Base-by-base conservation (phyloP, 2,888 invertebrate genomes). In the Drosophila fulvimacula region DNA sequence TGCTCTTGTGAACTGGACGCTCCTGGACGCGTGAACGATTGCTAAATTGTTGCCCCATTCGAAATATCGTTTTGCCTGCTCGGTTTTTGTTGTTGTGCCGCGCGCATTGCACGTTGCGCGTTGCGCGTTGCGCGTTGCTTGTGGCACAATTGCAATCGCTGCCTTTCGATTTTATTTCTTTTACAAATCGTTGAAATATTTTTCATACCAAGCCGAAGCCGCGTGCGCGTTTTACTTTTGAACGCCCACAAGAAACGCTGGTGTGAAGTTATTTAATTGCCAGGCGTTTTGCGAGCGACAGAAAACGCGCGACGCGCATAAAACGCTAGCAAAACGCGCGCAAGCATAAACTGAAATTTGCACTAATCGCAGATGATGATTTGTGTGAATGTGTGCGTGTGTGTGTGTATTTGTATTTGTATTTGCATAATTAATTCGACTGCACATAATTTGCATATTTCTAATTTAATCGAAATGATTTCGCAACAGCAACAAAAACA, bases 181-280 rank as follows among this genome's bases (percentile, higher is more conserved):
- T 81, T 80, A 90, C 89, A 89, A 90, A 89, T 88, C 82, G 88
- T 66, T 73, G 77, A 78, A 89, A 84, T 83, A 88, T 85, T 81
- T 90, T 76, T 85, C 70, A 87, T 60, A 72, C n/a, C 49, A 21
- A 39, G 30, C 46, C 79, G 70, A 77, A 70, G 79, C 82, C 76
- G 88, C 85, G 78, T 79, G 52, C 36, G 83, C 88, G 82, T 78
- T 89, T 87, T 70, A 76, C 63, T 83, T 80, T 83, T 72, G 55
- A 75, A 79, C 89, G 85, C 88, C 86, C 76, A 69, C 70, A 53
- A 74, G 60, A 38, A 68, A 58, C 56, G 75, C 66, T 65, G 90
- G 92, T 91, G 92, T 92, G 91, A 91, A 92, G 86, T 90, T 87
- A 82, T 91, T 91, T 91, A 88, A 92, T 92, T 90, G 84, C 88